Base-by-base conservation (phyloP, 2,797 vertebrate species). In the Poeciliopsis paucimaculata region DNA sequence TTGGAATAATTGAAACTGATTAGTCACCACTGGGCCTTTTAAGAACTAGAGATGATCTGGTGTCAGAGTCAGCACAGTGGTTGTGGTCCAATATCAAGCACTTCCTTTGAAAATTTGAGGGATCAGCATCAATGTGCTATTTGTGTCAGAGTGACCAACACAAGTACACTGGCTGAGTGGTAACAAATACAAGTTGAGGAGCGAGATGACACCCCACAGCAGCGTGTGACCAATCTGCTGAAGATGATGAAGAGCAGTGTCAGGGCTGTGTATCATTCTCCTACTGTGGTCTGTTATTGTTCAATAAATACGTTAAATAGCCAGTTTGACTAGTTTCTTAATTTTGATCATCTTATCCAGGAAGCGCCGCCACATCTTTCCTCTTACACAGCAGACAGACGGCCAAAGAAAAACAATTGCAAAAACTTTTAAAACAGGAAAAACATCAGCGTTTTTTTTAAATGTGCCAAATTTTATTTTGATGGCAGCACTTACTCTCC, bases 31-130 rank as follows among this genome's bases (percentile, higher is more conserved):
- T 86, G 75, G 71, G 26, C 76, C 60, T 20, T 86, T 76, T 90
- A 87, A 73, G 13, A 64, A 31, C 12, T 89, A 51, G 79, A 91
- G 10, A 55, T 91, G 77, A 91, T 88, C 73, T 78, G 70, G 84
- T 80, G 82, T 88, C 85, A 93, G 90, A 91, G 87, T 90, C 92
- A 89, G 91, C 89, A 89, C 88, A 79, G 89, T 86, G 89, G 84
- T 91, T 87, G 78, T 77, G 83, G 82, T 86, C 85, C 84, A 84
- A 86, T 89, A 89, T 92, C 91, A 91, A 92, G 88, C 86, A 86
- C 78, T 83, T 82, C 89, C 84, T 87, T 89, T 41, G 23, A 68
- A 41, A 39, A 26, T 39, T 39, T 68, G 64, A 23, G 20, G 64
- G 64, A 41, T 68, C 36, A 39, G 20, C 64, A 39, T 66, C 36